phyloP scores from a whole-genome alignment of 2,113 vertebrate genomes.

The Pygathrix nemaeus region DNA sequence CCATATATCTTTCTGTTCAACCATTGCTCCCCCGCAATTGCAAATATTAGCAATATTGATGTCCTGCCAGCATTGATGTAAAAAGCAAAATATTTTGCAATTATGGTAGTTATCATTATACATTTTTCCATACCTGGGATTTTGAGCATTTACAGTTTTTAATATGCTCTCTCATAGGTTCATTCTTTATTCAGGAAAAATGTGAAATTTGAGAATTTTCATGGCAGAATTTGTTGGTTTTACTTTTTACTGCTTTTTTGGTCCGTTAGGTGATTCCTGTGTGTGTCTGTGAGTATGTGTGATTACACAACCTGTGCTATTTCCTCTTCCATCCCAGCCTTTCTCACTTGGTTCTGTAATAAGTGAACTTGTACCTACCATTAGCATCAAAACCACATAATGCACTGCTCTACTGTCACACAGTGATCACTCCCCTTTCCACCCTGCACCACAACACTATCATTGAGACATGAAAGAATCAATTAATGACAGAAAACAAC shows the following conservation, averaged over 20 bases:
- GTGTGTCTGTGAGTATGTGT: not conserved
- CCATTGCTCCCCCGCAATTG: not conserved
- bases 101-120: not conserved
- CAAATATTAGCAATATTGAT: not conserved
- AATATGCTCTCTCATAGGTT: not conserved
- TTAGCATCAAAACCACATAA: not conserved
- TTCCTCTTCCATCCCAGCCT: not conserved
- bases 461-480: constrained; percentile 13
- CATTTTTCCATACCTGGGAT: constrained; percentile 8
- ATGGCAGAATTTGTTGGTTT: not conserved
- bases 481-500: not conserved
- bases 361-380: not conserved
- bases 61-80: not conserved
- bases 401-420: not conserved
- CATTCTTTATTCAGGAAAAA: not conserved
- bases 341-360: not conserved
- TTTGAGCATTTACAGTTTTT: not conserved
- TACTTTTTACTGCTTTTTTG: not conserved
- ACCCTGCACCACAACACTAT: not conserved
- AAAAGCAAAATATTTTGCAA: not conserved
- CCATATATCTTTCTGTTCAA: not conserved
- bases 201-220: constrained; percentile 27
- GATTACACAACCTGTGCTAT: not conserved
- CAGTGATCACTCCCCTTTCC: not conserved
- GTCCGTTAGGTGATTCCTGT: not conserved